Evolutionary conservation across 2,113 vertebrate species (phyloP), one percentile per base, ranked within the genome.

Genomic region (Silurus asotus): DNA sequence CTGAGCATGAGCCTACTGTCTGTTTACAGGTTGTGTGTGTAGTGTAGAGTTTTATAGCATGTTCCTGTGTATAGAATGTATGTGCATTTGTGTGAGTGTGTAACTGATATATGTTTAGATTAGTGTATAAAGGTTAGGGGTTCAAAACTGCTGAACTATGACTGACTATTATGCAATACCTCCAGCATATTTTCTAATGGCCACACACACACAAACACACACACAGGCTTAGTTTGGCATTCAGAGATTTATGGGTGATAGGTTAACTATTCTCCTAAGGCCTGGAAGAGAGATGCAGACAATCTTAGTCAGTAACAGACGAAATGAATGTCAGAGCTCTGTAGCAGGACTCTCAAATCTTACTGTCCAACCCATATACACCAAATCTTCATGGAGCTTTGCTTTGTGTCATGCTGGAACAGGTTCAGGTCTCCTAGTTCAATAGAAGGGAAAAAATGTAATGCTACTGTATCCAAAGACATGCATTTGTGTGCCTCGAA

Each of bases 191-290:
- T 83, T 37, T 56, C 53, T 23, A 56, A 45, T 45, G 25, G 62
- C 49, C 51, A 6, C n/a, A 48, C 48, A 37, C 37, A 37, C 37
- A 37, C 37, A 37, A 1, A 37, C 37, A 37, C 37, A 28, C n/a
- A 83, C 19, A 70, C 9, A 8, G 17, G 5, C 79, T n/a, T 37
- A 23, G 13, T 58, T 28, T 79, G 76, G 53, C 59, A 81, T 64
- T 81, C 25, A 19, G 23, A 72, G 25, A 72, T 15, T 83, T 59
- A 74, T 72, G 28, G 65, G 51, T 48, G 82, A 70, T 74, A 25
- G 28, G 53, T 83, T 83, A 72, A 59, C 82, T 55, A 28, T 83
- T 20, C 51, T 37, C 25, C 25, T 45, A 53, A 45, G 81, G 23
- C 6, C 28, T 58, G 53, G 20, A 62, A 48, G 15, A 59, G 15